Conservation (phyloP, 2,888 invertebrate genomes). For the Acanthoscelides obtectus region DNA sequence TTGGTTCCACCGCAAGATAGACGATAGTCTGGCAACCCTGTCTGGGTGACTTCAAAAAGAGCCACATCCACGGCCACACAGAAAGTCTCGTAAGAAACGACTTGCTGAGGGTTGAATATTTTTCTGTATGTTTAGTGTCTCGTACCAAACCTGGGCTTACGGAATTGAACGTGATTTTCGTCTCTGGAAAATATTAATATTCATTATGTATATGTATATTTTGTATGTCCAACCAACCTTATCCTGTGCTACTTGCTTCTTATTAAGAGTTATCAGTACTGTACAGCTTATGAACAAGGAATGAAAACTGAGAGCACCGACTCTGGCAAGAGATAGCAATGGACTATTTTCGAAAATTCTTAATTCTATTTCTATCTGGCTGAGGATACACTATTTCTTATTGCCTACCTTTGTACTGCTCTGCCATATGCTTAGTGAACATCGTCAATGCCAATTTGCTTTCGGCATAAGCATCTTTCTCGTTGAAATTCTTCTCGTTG, state of each 20-base stretch:
- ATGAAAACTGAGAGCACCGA: no score
- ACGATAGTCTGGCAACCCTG: conserved; percentile 68
- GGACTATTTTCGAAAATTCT: no score
- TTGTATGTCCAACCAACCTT: no score
- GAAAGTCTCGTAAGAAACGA: conserved; percentile 53
- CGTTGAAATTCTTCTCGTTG: conserved; percentile 39
- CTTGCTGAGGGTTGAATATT: conserved; percentile 51
- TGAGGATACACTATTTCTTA: no score
- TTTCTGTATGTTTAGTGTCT: conserved; percentile 56
- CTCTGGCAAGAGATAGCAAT: no score
- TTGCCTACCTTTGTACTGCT: conserved; percentile 52
- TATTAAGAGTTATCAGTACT: no score
- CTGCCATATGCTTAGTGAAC: conserved; percentile 57
- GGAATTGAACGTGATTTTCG: conserved; percentile 62
- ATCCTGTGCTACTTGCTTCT: no score
- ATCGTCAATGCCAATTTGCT: conserved; percentile 63
- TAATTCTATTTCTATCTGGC: no score
- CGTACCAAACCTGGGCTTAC: conserved; percentile 68
- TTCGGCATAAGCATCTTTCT: conserved; percentile 51
- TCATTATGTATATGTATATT: background rate
- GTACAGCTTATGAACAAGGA: no score
- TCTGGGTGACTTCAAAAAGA: conserved; percentile 61
- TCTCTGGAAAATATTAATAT: conserved; percentile 46
- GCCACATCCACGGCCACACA: conserved; percentile 62
- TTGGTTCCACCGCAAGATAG: conserved; percentile 61